Conservation (phyloP, 2,113 vertebrate species). For the Megalops atlanticus region DNA sequence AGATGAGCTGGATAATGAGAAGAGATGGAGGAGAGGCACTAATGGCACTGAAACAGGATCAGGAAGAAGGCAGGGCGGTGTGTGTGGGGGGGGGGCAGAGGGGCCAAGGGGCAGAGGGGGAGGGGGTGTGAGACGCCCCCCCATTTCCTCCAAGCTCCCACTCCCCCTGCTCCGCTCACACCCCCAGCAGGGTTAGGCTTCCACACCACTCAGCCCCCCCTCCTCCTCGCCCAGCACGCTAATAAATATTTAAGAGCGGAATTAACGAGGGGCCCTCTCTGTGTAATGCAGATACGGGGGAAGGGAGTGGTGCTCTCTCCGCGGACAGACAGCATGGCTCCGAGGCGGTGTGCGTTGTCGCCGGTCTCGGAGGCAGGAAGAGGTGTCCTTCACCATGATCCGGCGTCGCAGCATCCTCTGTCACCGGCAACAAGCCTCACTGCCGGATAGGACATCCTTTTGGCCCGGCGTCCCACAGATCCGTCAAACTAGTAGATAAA, state of each 20-base stretch:
- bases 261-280: constrained; percentile 49
- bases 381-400: background rate
- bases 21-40: background rate
- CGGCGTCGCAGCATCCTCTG: background rate
- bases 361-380: background rate
- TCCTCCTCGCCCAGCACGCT: constrained; percentile 42
- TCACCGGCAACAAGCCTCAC: background rate
- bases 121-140: background rate
- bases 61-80: background rate
- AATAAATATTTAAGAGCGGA: constrained; percentile 65
- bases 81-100: background rate
- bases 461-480: constrained; percentile 30
- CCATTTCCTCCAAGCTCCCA: background rate
- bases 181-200: background rate
- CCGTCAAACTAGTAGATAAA: constrained; percentile 38
- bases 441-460: constrained; percentile 29
- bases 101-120: no score
- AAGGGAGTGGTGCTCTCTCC: background rate
- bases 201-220: constrained; percentile 22
- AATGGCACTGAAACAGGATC: background rate
- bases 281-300: constrained; percentile 49
- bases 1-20: background rate
- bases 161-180: background rate
- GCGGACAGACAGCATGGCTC: constrained; percentile 61
- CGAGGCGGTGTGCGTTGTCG: constrained; percentile 43